Percentiles rank a stretch among this genome's conserved stretches.
phyloP scores from a whole-genome alignment of 2,113 vertebrate species.

The Stegostoma tigrinum region DNA sequence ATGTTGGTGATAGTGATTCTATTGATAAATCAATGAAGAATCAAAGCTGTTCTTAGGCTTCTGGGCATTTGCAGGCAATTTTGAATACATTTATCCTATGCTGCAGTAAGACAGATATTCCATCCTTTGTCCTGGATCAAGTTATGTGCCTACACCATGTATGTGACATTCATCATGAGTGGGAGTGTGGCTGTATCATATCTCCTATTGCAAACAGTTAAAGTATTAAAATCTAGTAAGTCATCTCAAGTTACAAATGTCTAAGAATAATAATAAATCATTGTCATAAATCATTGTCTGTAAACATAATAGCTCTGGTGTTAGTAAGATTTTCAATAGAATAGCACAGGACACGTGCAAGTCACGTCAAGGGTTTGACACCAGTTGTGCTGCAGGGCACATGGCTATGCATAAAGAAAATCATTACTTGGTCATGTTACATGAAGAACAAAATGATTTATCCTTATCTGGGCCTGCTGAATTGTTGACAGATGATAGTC shows the following conservation, averaged over 20 bases:
- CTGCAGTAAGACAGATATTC: conserved; percentile 5
- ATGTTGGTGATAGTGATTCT: neutral
- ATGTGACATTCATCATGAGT: conserved; percentile 24
- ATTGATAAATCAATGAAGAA: neutral
- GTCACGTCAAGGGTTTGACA: conserved; percentile 24
- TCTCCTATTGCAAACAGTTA: conserved; percentile 19
- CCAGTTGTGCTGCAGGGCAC: conserved; percentile 31
- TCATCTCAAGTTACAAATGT: conserved; percentile 29
- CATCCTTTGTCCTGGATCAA: neutral
- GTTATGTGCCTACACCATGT: neutral
- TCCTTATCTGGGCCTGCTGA: neutral
- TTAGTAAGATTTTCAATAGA: conserved; percentile 30
- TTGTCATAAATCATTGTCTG: conserved; percentile 34
- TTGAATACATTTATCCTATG: conserved; percentile 2
- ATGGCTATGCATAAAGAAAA: conserved; percentile 19
- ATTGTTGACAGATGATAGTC: neutral
- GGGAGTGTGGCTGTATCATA: conserved; percentile 18
- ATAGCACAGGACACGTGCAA: conserved; percentile 23
- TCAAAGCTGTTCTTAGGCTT: neutral
- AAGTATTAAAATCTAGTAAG: conserved; percentile 30
- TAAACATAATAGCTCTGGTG: conserved; percentile 27
- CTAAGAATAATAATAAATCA: conserved; percentile 21
- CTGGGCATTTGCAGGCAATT: neutral
- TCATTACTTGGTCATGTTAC: conserved; percentile 21
- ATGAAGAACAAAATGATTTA: conserved; percentile 15